phyloP scores from a whole-genome alignment of 2,113 vertebrate species.

The Orientallactaga bullata region DNA sequence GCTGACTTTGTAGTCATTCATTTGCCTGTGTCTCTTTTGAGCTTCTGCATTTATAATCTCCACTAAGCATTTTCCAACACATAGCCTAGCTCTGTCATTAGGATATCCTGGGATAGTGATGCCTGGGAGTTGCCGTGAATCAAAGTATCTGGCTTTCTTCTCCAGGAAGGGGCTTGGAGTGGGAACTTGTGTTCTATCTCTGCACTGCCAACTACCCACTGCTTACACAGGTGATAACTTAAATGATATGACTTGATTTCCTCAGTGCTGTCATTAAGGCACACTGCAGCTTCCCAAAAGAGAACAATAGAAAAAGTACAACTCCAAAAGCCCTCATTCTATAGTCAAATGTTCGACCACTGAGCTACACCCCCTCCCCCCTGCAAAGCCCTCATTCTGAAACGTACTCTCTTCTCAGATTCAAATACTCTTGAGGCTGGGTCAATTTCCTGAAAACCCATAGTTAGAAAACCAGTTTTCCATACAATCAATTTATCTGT shows the following conservation, averaged over 20 bases:
- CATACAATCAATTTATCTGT: conserved; percentile 28
- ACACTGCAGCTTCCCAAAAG: background rate
- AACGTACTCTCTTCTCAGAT: background rate
- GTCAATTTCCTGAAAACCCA: conserved; percentile 35
- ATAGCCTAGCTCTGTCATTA: background rate
- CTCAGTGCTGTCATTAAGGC: background rate
- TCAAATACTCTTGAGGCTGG: background rate
- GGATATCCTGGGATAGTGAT: background rate
- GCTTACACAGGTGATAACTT: too few relatives aligned
- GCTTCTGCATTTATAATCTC: background rate
- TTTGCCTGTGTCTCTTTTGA: background rate
- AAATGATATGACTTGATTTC: background rate
- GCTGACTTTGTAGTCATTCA: background rate
- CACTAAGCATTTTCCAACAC: background rate
- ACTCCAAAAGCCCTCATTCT: background rate
- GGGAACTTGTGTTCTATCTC: background rate
- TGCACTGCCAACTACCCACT: background rate
- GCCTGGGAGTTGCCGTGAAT: background rate
- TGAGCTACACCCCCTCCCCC: background rate
- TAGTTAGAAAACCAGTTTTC: conserved; percentile 8
- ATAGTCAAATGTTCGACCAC: too few relatives aligned
- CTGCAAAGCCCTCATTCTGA: background rate
- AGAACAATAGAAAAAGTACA: background rate
- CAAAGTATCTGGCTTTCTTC: conserved; percentile 28
- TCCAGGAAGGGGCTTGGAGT: background rate